Evolutionary conservation across 2,888 invertebrate species (phyloP), one percentile per base, ranked within the genome.

Genomic region (Rhamnusium bicolor): DNA sequence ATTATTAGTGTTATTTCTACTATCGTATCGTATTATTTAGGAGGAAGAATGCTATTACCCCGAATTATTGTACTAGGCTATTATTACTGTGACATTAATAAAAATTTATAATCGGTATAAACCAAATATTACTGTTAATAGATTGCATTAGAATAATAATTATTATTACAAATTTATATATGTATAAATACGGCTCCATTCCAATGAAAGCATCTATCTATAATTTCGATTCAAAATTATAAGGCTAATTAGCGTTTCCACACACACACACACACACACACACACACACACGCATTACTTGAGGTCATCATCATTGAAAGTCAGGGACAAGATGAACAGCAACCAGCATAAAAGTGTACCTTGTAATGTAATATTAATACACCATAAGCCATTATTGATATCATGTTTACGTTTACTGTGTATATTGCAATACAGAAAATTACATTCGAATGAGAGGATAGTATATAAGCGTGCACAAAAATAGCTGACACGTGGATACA

Each of bases 401-500:
- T 74, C 71, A 72, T 76, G 78, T 78, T 78, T 54, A 40, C 40
- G 40, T 40, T 54, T 49, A 49, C 56, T 72, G 69, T 69, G 69
- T 68, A 65, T 68, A 62, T 69, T 73, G 72, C 69, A 73, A 72
- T 78, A 68, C 47, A 71, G 72, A 75, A 75, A 74, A 74, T 75
- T 71, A 70, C 49, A 61, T 63, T 46, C 62, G 46, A 27, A 16
- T 47, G 46, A n/a, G 32, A 65, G 56, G 49, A 47, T 51, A 51
- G 49, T 65, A n/a, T n/a, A n/a, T n/a, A 40, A 40, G 40, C n/a
- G 40, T 69, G 21, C 29, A 6, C 56, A 61, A 27, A 67, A 54
- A 24, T 32, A 58, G 18, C 32, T 71, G 47, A 40, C 18, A 29
- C 14, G 29, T 29, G 68, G 27, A 32, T 40, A 40, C 8, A 18